Percentiles rank a stretch among this genome's conserved stretches.
Evolutionary conservation across 2,797 vertebrate genomes (phyloP).

Genomic region (Melanotaenia pygmaea): DNA sequence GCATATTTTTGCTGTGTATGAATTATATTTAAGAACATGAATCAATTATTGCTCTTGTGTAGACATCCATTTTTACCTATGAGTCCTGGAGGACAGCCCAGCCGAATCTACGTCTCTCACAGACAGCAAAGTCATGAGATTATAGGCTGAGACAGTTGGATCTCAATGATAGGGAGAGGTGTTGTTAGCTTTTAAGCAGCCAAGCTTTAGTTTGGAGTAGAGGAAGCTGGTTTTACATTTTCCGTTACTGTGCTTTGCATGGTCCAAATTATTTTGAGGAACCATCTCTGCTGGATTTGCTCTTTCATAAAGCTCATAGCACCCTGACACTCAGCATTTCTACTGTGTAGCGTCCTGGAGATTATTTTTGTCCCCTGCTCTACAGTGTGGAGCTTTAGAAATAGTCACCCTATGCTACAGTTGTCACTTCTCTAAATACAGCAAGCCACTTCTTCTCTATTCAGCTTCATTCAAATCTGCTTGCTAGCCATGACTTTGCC

Average conservation of each 20-base stretch:
- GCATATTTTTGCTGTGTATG: constrained; percentile 2
- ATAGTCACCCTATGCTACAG: constrained; percentile 48
- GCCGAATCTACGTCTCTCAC: constrained; percentile 8
- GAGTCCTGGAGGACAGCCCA: constrained; percentile 28
- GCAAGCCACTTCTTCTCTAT: constrained; percentile 45
- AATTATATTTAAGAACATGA: constrained; percentile 30
- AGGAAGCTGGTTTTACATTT: constrained; percentile 53
- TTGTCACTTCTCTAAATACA: constrained; percentile 61
- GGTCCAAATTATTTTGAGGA: constrained; percentile 5
- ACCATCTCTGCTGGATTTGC: constrained; percentile 5
- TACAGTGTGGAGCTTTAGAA: constrained; percentile 39
- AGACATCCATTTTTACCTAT: constrained; percentile 8
- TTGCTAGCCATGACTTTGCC: not conserved
- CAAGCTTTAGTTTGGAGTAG: constrained; percentile 1
- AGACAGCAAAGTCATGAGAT: constrained; percentile 23
- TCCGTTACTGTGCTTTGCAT: constrained; percentile 43
- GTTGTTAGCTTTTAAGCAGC: not conserved
- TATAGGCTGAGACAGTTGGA: constrained; percentile 1
- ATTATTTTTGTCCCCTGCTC: constrained; percentile 46
- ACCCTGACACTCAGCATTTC: constrained; percentile 44
- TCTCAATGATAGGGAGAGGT: not conserved
- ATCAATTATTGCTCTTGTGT: constrained; percentile 19
- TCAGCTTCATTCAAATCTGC: constrained; percentile 35
- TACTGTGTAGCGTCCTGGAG: constrained; percentile 26
- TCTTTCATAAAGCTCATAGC: constrained; percentile 16